Percentiles rank a stretch among this genome's conserved stretches.
Evolutionary conservation across 2,888 invertebrate species (phyloP).

Genomic region (Catocala fraxini): DNA sequence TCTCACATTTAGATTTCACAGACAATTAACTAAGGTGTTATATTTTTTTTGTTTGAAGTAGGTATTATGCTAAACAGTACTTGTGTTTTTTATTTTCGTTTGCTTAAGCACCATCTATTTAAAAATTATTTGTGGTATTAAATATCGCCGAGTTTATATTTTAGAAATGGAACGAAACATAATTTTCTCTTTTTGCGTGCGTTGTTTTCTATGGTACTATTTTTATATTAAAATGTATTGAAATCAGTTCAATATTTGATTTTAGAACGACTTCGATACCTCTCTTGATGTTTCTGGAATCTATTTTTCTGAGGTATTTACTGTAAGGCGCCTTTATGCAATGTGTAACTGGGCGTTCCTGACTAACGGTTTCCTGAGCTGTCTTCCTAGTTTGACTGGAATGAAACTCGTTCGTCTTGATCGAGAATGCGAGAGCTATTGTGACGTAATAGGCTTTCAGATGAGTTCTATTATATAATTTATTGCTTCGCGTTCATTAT

Average conservation of each 20-base stretch:
- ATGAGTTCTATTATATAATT: constrained; percentile 26
- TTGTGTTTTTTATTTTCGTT: too few relatives aligned
- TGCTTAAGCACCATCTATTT: too few relatives aligned
- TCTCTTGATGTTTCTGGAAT: not conserved
- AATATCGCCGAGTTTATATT: too few relatives aligned
- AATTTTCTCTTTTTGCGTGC: too few relatives aligned
- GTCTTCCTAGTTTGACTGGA: constrained; percentile 67
- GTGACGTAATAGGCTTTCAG: constrained; percentile 62
- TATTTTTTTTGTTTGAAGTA: not conserved
- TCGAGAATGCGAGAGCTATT: constrained; percentile 58
- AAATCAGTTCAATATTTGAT: too few relatives aligned
- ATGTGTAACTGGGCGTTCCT: constrained; percentile 42
- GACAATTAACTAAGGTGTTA: constrained; percentile 16
- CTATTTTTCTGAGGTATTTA: constrained; percentile 5
- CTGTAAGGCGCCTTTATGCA: constrained; percentile 32
- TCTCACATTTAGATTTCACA: constrained; percentile 28
- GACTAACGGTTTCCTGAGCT: constrained; percentile 59
- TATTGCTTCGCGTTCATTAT: constrained; percentile 14
- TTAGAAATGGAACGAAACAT: too few relatives aligned
- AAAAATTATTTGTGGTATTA: too few relatives aligned
- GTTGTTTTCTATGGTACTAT: too few relatives aligned
- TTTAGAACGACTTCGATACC: too few relatives aligned
- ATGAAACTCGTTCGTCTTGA: constrained; percentile 50
- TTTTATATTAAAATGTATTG: too few relatives aligned
- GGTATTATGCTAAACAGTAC: not conserved